Base-by-base conservation (phyloP, 2,797 vertebrate species). In the Trachops cirrhosus region DNA sequence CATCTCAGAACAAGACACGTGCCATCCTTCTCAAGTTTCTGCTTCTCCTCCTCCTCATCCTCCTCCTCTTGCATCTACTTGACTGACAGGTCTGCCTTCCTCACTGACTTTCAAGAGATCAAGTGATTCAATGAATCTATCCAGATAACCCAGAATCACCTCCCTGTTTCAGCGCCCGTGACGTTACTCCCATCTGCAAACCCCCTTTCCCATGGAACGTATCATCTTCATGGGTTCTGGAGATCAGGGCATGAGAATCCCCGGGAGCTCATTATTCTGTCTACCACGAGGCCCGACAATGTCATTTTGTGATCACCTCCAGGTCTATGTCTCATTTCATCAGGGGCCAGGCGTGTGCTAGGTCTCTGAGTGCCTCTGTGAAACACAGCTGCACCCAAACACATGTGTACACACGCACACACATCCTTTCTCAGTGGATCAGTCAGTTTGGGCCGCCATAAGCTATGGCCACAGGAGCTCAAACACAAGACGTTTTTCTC, bases 281-380 rank as follows among this genome's bases (percentile, higher is more conserved):
- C 32, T 2, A 10, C 11, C 14, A 2, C 6, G 0, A 3, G 0
- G 5, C 15, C 34, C 3, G 24, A 37, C 4, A 4, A 3, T 7
- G 4, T 52, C 15, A 1, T 16, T 8, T 4, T 18, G 15, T 10
- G 34, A 16, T 21, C 29, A 26, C 22, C 39, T 37, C 0, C 1
- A 16, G 22, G 26, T 39, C 22, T 22, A 2, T 0, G 1, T 2
- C 26, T 64, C 74, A 21, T 22, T 11, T 21, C 59, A 37, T 77
- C 32, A 5, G 29, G 19, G 54, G 24, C 10, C 18, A 3, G 24
- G 70, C 9, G 0, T 29, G 41, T 7, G 29, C 26, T 26, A 4
- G 50, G 15, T 26, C 32, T 34, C 68, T 24, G 26, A 7, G 22
- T n/a, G 22, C 4, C n/a, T 3, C 59, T 62, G n/a, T 34, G 37